A percentile compares a stretch with the other conserved stretches of the same genome.
Conservation (phyloP, 2,888 invertebrate species). For the Microplitis deprimator region DNA sequence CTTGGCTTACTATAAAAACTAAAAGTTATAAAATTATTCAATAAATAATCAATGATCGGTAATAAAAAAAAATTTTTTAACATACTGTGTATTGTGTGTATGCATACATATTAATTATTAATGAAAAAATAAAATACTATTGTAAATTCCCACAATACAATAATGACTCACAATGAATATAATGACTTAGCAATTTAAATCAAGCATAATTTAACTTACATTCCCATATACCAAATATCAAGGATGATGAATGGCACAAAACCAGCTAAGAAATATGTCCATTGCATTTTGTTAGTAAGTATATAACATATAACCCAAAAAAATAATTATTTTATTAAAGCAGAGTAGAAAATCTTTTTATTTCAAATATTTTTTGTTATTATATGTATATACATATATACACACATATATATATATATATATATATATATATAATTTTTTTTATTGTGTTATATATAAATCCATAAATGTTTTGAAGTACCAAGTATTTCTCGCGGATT, state of each 20-base stretch:
- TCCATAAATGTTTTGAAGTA: conserved; percentile 23
- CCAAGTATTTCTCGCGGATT: background rate
- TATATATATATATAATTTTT: no score
- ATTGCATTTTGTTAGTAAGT: conserved; percentile 62
- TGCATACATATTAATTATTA: background rate
- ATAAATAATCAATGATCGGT: background rate
- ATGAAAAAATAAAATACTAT: background rate
- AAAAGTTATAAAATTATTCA: background rate
- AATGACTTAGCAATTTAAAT: conserved; percentile 26
- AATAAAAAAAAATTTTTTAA: background rate
- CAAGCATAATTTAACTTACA: conserved; percentile 62
- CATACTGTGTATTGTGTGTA: background rate
- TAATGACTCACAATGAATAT: conserved; percentile 11
- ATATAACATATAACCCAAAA: background rate
- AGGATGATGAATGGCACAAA: conserved; percentile 62
- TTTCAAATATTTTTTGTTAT: conserved; percentile 35
- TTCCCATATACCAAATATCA: conserved; percentile 67
- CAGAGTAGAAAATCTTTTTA: conserved; percentile 12
- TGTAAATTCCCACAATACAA: background rate
- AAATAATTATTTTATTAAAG: background rate
- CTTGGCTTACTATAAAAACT: background rate
- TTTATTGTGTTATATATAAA: conserved; percentile 20
- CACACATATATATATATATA: no score
- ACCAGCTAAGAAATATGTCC: conserved; percentile 63
- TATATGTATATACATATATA: conserved; percentile 36